phyloP scores from a whole-genome alignment of 2,113 vertebrate species.

The Rhadina sibilatrix region DNA sequence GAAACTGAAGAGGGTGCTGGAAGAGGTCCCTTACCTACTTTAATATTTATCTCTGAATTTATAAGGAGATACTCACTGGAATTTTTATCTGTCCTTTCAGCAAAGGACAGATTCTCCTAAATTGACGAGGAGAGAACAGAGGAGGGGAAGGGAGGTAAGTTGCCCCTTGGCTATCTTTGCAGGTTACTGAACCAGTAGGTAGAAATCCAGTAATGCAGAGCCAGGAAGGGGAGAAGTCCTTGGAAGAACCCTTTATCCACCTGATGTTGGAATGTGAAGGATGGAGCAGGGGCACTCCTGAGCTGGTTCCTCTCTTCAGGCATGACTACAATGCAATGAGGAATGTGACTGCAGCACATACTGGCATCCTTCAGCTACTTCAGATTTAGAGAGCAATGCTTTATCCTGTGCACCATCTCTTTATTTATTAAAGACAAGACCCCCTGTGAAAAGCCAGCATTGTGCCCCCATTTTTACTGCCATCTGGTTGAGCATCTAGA shows the following conservation, averaged over 20 bases:
- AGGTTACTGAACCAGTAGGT: background rate
- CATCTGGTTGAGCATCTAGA: background rate
- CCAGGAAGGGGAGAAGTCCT: background rate
- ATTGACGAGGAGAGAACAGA: background rate
- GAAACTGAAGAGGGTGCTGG: background rate
- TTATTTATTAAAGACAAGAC: background rate
- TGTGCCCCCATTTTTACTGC: background rate
- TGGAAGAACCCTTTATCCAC: background rate
- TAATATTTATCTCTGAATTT: background rate
- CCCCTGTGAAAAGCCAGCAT: background rate
- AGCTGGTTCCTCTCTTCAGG: background rate
- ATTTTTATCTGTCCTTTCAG: background rate
- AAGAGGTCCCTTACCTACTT: background rate
- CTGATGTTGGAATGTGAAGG: background rate
- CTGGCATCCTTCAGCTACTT: background rate
- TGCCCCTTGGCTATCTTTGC: background rate
- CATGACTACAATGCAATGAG: background rate
- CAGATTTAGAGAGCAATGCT: background rate
- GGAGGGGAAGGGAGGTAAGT: background rate
- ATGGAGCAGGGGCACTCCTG: background rate
- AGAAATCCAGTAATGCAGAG: background rate
- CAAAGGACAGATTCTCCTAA: background rate
- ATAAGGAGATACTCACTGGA: background rate
- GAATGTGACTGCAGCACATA: background rate
- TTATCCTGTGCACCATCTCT: background rate